Conservation (phyloP, 2,797 vertebrate species). For the Aphelocoma californica region DNA sequence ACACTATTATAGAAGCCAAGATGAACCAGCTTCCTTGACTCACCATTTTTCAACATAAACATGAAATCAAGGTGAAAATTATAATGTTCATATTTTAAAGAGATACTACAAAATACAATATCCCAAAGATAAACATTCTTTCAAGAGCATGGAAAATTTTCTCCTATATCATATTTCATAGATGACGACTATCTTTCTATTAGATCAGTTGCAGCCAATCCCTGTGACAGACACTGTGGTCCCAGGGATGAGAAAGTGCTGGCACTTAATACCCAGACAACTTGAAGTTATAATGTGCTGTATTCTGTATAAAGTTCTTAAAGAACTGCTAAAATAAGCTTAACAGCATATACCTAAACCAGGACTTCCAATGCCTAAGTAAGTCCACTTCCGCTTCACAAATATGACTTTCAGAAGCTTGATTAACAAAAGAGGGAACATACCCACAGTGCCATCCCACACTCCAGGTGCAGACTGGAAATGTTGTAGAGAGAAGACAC, state of each 20-base stretch:
- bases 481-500: conserved; percentile 86
- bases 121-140: background rate
- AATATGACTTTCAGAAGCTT: conserved; percentile 59
- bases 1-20: background rate
- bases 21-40: background rate
- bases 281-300: background rate
- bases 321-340: background rate
- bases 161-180: background rate
- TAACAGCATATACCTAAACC: background rate
- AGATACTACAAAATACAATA: background rate
- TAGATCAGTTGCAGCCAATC: background rate
- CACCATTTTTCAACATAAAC: background rate
- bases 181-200: background rate
- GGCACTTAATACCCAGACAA: background rate
- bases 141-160: background rate
- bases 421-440: conserved; percentile 69
- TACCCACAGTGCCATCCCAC: conserved; percentile 96
- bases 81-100: background rate
- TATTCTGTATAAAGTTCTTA: background rate
- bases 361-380: conserved; percentile 24
- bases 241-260: background rate
- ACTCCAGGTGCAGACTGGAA: conserved; percentile 91
- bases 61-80: background rate
- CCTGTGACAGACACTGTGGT: accelerated
- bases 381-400: conserved; percentile 66